Conservation (phyloP, 2,113 vertebrate genomes). For the Phalacrocorax pelagicus region DNA sequence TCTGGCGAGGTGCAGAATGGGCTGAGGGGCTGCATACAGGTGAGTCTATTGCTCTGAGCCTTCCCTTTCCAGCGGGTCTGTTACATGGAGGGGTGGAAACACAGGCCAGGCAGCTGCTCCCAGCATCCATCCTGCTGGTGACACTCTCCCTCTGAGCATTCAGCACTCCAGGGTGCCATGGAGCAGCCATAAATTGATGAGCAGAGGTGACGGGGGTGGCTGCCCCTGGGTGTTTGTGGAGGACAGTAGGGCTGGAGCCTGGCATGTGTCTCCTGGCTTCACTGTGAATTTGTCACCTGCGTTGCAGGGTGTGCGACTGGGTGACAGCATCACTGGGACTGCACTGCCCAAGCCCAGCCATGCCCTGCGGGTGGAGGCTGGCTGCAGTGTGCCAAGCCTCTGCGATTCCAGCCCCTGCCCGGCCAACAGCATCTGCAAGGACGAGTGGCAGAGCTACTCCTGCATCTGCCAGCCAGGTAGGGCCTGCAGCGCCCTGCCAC, state of each 20-base stretch:
- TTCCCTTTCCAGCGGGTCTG: neutral
- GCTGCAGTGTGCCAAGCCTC: constrained; percentile 83
- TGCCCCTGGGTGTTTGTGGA: neutral
- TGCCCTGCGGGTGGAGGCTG: constrained; percentile 87
- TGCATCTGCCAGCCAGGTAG: constrained; percentile 91
- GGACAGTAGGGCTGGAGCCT: neutral
- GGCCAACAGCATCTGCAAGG: constrained; percentile 83
- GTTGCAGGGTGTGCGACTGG: constrained; percentile 89
- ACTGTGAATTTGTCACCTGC: neutral
- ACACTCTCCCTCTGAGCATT: neutral
- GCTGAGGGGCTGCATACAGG: constrained; percentile 95
- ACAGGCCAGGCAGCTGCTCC: neutral
- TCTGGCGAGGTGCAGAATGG: constrained; percentile 88
- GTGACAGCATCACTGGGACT: constrained; percentile 81
- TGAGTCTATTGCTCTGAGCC: constrained; percentile 52
- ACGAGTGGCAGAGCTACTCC: constrained; percentile 90
- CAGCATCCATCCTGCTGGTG: neutral
- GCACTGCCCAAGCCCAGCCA: constrained; percentile 84
- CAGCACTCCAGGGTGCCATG: neutral
- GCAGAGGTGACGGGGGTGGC: neutral
- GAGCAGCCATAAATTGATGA: neutral
- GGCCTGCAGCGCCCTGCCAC: neutral
- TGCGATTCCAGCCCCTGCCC: constrained; percentile 91
- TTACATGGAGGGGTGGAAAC: neutral
- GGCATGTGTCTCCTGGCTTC: neutral